Base-by-base conservation (phyloP, 2,888 invertebrate genomes). In the Hirtodrosophila histrioides region DNA sequence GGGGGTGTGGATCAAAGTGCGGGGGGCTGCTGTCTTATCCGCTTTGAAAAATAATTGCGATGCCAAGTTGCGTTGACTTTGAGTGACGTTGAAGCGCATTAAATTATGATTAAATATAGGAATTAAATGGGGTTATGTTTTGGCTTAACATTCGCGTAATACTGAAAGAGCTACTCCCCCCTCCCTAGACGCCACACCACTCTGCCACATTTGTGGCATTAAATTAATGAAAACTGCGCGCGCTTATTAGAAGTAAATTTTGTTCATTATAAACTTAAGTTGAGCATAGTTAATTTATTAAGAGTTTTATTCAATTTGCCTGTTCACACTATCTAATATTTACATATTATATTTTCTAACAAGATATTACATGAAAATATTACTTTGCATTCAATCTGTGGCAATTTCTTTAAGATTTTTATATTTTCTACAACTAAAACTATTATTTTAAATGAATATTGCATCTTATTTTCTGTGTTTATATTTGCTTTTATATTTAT, bases 61-160 rank as follows among this genome's bases (percentile, higher is more conserved):
- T 66, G 71, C 55, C 65, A 78, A 78, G 60, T 73, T 64, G 46
- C 43, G 45, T 66, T 87, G 83, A 78, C 86, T 82, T 84, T 86
- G 84, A 84, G 70, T 79, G 88, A 84, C 86, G 79, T 69, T 74
- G 75, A 70, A 75, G 60, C 65, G 62, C 72, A 70, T 75, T 70
- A 77, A 86, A 77, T 77, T 69, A 87, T 85, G 76, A 85, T 81
- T 85, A 76, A 78, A 58, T 71, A 68, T 46, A 46, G 49, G 64
- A 65, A 69, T 87, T 82, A 77, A 80, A 78, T 67, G 73, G 82
- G 86, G 68, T 72, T 79, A 64, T 72, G 56, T 49, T 75, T 53
- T 57, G 66, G 61, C 55, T 55, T 40, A 61, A 56, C 53, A 55
- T 39, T 37, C 29, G 31, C 40, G 48, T 56, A 6, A 31, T 8